Base-by-base conservation (phyloP, 2,797 vertebrate species). In the Sebastes wilsoni region DNA sequence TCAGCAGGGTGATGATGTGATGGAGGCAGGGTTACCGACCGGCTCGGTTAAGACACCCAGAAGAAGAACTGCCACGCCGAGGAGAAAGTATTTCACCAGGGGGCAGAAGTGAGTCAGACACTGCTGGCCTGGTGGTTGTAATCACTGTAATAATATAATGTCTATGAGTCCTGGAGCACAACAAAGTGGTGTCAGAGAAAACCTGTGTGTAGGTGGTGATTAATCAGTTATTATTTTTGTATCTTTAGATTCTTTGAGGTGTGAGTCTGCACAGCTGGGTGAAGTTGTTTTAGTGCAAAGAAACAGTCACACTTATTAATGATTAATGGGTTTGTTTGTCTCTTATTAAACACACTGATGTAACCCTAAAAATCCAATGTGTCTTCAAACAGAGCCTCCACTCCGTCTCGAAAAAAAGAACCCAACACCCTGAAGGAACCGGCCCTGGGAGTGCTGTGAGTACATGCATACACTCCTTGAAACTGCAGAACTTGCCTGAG, bases 391-490 rank as follows among this genome's bases (percentile, higher is more conserved):
- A 95, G 95, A 77, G 65, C 88, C 1, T 30, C 56, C 20, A 94
- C 93, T 49, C 93, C 90, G 1, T 92, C 93, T 9, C 79, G 58
- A 6, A 91, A 23, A 59, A 91, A 61, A 55, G 91, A 93, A 0
- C 62, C 10, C 0, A 66, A 70, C n/a, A 2, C 72, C 7, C 42
- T 52, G 54, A 92, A 72, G 79, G 93, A 94, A 25, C 82, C 90
- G 0, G 55, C 76, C 1, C 91, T 96, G 36, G 83, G 69, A 3
- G 86, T 89, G 11, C 86, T 95, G 96, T 96, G 79, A 96, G 95
- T 95, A 18, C 16, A 23, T 1, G 1, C 34, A 9, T 28, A 8
- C 12, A 27, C 13, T 14, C 12, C 55, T 56, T 25, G 0, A 14
- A 56, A 56, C 55, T 56, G 55, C 23, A 25, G 23, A 58, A 27